Base-by-base conservation (phyloP, 2,797 vertebrate genomes). In the Sebastiscus tertius region DNA sequence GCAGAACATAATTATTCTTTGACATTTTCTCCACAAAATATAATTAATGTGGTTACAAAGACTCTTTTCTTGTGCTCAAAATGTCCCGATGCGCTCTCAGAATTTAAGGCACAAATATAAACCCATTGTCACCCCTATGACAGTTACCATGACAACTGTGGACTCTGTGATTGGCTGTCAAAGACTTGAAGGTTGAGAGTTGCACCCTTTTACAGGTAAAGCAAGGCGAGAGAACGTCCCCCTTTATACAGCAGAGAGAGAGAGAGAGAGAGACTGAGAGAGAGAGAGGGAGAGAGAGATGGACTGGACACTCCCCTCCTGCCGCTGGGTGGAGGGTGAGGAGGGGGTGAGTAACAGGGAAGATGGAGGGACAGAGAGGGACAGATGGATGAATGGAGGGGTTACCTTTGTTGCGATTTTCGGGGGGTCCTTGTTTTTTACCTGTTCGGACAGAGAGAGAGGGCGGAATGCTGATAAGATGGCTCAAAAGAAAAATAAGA, bases 361-460 rank as follows among this genome's bases (percentile, higher is more conserved):
- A 94, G 95, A 81, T 83, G 89, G 80, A 84, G 82, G 82, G 76
- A 95, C 91, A 90, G 94, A 95, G 94, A 94, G 93, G 92, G 95
- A 94, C 94, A 94, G 94, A 95, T 95, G 96, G 95, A 95, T 94
- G 93, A 88, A 92, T 94, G 94, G 93, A 92, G 96, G 96, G 97
- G 97, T 99, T 99, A 99, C 98, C 98, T 99, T 99, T 99, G 97
- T 99, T 99, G 97, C 98, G 98, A 97, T 99, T 99, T 98, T 99
- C 98, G 22, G 97, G 96, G 96, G 97, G 96, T 97, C 97, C 98
- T 96, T 97, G 96, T 98, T 99, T 99, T 99, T 99, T 99, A 98
- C 98, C 98, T 99, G 97, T 99, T 99, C 96, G 96, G 95, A 98
- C 96, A 98, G 97, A 99, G 96, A 96, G 97, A 96, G 97, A 98